A percentile compares a stretch with the other conserved stretches of the same genome.
These are phyloP conservation scores for Pseudomyrmex cubaensis DNA, from an alignment of 1,140 invertebrate species.

Conservation along the genomic window DNA sequence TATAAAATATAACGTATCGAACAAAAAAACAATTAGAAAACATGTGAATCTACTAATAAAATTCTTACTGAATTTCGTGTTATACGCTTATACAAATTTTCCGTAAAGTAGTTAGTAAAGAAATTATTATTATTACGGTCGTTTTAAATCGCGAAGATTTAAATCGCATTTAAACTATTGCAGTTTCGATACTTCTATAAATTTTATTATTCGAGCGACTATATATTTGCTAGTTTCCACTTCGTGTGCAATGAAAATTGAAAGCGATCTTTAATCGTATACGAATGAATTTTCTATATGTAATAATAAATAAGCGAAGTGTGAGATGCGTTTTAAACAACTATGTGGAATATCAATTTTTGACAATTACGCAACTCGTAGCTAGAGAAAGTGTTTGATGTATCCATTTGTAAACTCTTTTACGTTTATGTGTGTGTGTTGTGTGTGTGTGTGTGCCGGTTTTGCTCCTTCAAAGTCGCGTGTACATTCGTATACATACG, in stretches of 20 bases:
- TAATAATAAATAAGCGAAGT: conserved; percentile 1
- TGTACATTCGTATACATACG: conserved; percentile 2
- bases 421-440: conserved; percentile 43
- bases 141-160: background rate
- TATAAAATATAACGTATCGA: conserved; percentile 14
- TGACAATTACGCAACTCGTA: conserved; percentile 19
- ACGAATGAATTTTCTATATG: background rate
- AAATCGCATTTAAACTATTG: background rate
- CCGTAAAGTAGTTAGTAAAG: background rate
- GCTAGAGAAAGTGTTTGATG: conserved; percentile 26
- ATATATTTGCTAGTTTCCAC: background rate
- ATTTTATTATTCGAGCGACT: background rate
- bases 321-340: conserved; percentile 3
- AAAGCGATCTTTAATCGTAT: background rate
- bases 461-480: background rate
- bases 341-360: conserved; percentile 30
- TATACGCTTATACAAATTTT: background rate
- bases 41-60: background rate
- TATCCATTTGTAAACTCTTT: conserved; percentile 34
- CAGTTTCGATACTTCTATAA: no score
- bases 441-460: no score
- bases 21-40: background rate
- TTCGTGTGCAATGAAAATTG: background rate
- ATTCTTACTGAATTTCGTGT: conserved; percentile 6
- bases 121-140: background rate